Evolutionary conservation across 2,113 vertebrate species (phyloP), one percentile per base, ranked within the genome.

Genomic region (Mustela lutreola): DNA sequence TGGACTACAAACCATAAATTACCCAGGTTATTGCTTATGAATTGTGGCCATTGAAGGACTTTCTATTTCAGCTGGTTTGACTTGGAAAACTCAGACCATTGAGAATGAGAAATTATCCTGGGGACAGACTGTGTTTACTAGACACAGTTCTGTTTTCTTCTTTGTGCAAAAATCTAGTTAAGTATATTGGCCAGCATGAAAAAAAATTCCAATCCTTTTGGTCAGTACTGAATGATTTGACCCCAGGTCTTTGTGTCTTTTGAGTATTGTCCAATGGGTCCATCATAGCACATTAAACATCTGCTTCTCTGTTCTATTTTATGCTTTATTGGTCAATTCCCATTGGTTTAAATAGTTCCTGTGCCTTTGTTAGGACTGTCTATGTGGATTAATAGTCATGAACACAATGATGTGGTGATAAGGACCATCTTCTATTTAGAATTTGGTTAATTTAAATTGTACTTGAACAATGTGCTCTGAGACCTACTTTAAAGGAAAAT

Each of bases 31-130:
- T 90, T 92, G 18, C 39, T 96, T 24, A 65, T 92, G 91, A 94
- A 53, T 92, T 86, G 79, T 45, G 95, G 45, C 33, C 83, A 89
- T 71, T 96, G 92, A 90, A 92, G 48, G 56, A 91, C 78, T 94
- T 97, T 91, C 50, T 96, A 42, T 92, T 96, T 95, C 79, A 94
- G 28, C 39, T 73, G 31, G 33, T 85, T 92, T 97, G 92, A 97
- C 63, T 92, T 97, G 90, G 42, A 87, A 94, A 96, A 90, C 45
- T 96, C 63, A 94, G 81, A 91, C 45, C 83, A 79, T 11, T 91
- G 90, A 97, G 70, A 94, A 97, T 82, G 83, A 97, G 71, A 88
- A 89, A 73, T 82, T 96, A 79, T 83, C 81, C 58, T 94, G 26
- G 42, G 60, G 63, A 92, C 8, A 97, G 76, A 71, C 33, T 86